Evolutionary conservation across 2,113 vertebrate species (phyloP), one percentile per base, ranked within the genome.

Genomic region (Oxygymnocypris stewartii): DNA sequence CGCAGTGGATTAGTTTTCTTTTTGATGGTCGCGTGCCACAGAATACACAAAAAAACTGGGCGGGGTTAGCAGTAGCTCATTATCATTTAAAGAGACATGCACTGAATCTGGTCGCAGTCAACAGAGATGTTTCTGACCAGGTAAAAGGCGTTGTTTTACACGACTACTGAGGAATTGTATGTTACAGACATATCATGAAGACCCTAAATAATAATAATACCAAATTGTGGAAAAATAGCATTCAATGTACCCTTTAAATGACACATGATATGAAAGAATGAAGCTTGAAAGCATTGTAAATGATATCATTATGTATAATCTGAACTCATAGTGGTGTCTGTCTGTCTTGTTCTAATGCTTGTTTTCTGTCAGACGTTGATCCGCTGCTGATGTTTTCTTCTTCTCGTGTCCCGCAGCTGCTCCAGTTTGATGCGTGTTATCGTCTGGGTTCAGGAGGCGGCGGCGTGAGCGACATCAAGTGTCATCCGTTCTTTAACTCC

Each of bases 401-500:
- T 13, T 51, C 14, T 6, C 31, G n/a, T 18, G 80, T 16, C 84
- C 88, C 40, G 5, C 93, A 99, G 98, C 91, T 99, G 51, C 94
- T 99, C 79, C 96, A 96, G 93, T 98, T 96, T 42, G 96, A 98
- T 5, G 96, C 97, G 0, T 92, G 95, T 40, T 93, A 51, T 75
- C 97, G 98, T 28, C 80, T 99, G 91, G 97, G 97, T 5, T 94
- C 94, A 1, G 96, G 96, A 88, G 94, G 93, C 16, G 96, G 94
- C 0, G 98, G 97, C 0, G 93, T 96, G 57, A 91, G 93, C 0
- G 96, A 95, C 92, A 97, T 99, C 89, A 99, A 98, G 92, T 95
- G 96, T 82, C 98, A 99, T 76, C 95, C 97, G 4, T 99, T 99
- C 92, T 99, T 99, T 93, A 96, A 92, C 54, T 86, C 92, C 0